Conservation (phyloP, 2,888 invertebrate species). For the Netelia inedita region DNA sequence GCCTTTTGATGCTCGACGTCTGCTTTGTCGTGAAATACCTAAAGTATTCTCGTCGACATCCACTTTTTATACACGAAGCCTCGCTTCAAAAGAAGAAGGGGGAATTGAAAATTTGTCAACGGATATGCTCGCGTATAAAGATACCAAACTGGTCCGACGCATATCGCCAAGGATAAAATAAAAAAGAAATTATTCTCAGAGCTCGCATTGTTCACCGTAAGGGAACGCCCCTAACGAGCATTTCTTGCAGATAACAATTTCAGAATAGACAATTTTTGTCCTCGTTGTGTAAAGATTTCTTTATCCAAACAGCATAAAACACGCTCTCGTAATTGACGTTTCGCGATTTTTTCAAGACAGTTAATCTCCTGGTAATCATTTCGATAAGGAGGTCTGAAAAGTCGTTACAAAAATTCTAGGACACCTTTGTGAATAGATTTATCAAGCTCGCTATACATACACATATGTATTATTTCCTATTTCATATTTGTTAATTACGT, state of each 20-base stretch:
- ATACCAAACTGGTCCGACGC: conserved; percentile 33
- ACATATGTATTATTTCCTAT: too few relatives aligned
- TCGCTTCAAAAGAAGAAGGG: neutral
- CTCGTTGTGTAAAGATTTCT: neutral
- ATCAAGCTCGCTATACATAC: too few relatives aligned
- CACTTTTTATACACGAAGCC: conserved; percentile 32
- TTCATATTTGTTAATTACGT: too few relatives aligned
- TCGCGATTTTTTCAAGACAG: too few relatives aligned
- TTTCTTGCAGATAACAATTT: conserved; percentile 4
- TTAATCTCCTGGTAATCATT: too few relatives aligned
- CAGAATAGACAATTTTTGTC: neutral
- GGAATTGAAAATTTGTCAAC: conserved; percentile 37
- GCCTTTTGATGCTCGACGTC: conserved; percentile 12
- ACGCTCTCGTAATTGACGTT: too few relatives aligned
- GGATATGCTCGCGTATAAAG: conserved; percentile 48
- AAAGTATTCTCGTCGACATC: conserved; percentile 3
- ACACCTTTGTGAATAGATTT: too few relatives aligned
- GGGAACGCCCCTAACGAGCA: neutral
- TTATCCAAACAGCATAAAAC: neutral
- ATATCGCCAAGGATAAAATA: conserved; percentile 19
- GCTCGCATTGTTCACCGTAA: conserved; percentile 1
- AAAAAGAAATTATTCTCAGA: neutral
- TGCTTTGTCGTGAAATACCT: neutral
- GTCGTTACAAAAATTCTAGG: too few relatives aligned
- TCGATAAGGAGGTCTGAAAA: too few relatives aligned